These are phyloP conservation scores for Cryptophagus acutangulus DNA, from an alignment of 2,888 invertebrate species.

Conservation along the genomic window DNA sequence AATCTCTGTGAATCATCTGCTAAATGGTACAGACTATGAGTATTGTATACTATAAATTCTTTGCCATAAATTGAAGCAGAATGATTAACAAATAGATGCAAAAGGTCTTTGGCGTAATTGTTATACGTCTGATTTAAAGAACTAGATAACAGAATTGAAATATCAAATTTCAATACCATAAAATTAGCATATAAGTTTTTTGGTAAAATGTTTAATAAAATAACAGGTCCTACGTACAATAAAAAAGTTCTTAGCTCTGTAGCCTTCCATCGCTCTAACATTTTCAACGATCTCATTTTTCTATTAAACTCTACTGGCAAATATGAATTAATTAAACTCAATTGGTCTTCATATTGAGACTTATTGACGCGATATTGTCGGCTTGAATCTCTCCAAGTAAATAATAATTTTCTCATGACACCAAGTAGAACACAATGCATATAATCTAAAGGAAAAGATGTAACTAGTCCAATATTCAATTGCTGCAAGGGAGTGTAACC, in stretches of 20 bases:
- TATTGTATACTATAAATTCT: constrained; percentile 15
- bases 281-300: constrained; percentile 14
- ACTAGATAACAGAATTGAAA: constrained; percentile 14
- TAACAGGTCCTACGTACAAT: constrained; percentile 12
- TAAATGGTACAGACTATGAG: constrained; percentile 14
- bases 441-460: too few relatives aligned
- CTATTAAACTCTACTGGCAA: constrained; percentile 17
- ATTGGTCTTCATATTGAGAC: background rate
- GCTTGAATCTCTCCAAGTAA: background rate
- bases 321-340: background rate
- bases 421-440: background rate
- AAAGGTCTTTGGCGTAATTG: constrained; percentile 13
- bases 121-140: constrained; percentile 16
- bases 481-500: too few relatives aligned
- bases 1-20: constrained; percentile 13
- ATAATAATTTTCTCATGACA: background rate
- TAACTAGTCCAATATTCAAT: too few relatives aligned
- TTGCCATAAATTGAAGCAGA: constrained; percentile 12
- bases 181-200: constrained; percentile 15
- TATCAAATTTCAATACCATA: constrained; percentile 13
- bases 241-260: constrained; percentile 14
- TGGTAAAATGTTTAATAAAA: constrained; percentile 12
- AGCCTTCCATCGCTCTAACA: constrained; percentile 15
- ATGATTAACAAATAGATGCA: constrained; percentile 12
- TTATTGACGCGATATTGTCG: too few relatives aligned